Base-by-base conservation (phyloP, 2,888 invertebrate species). In the Silvanus unidentatus region DNA sequence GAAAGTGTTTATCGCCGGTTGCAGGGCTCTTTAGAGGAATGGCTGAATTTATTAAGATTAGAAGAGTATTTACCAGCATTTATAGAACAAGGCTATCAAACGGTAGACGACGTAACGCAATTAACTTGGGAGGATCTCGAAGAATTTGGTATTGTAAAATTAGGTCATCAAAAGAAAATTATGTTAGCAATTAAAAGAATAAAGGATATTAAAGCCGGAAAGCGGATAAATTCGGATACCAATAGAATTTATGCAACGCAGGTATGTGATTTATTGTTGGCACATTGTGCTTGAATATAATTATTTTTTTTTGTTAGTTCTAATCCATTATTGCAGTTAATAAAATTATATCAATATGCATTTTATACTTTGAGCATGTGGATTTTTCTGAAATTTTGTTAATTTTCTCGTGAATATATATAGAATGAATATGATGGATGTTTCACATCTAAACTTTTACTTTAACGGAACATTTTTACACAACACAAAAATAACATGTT, bases 51-150 rank as follows among this genome's bases (percentile, higher is more conserved):
- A 58, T 77, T 98, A 50, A 82, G 93, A 54, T 77, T 99, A 52
- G 92, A 93, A 65, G 94, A 96, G 71, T 99, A 99, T 69, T 84
- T 88, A 32, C 86, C 88, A 13, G 88, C 91, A 34, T 79, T 99
- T 50, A 82, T 88, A 52, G 87, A 88, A 54, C 97, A 98, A 73
- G 94, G 94, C 37, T 98, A 96, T 75, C 84, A 88, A 63, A 89
- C 90, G 5, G 91, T 99, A 34, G 90, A 94, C 62, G 89, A 93
- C 72, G 90, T 97, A 43, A 90, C 92, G 27, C 92, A 95, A 66
- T 81, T 99, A 43, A 92, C 93, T 47, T 98, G 97, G 96, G 99
- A 99, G 69, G 99, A 99, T 75, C 80, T 99, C 67, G 98, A 99
- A 76, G 98, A 99, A 68, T 94, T 98, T 71, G 91, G 92, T 45